Percentiles rank a stretch among this genome's conserved stretches.
Conservation (phyloP, 2,888 invertebrate species). For the Drosophila flavopinicola region DNA sequence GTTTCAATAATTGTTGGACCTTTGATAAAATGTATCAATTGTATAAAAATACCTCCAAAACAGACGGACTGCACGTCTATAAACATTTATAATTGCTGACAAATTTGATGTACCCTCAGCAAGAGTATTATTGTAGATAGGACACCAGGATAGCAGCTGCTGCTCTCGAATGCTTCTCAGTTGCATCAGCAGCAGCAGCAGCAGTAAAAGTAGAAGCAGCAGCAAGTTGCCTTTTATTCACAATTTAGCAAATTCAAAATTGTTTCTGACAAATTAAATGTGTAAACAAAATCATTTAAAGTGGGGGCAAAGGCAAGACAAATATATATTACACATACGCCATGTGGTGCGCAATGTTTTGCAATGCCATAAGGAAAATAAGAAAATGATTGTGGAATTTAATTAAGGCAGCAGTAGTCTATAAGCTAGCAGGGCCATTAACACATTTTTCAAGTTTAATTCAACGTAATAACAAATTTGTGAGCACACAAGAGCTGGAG, state of each 20-base stretch:
- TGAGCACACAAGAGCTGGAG: constrained; percentile 7
- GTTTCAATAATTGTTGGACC: no score
- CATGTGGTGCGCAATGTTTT: constrained; percentile 57
- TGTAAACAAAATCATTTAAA: constrained; percentile 23
- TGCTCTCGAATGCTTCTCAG: neutral
- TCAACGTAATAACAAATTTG: constrained; percentile 73
- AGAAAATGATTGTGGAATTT: constrained; percentile 73
- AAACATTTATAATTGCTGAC: neutral
- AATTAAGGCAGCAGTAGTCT: constrained; percentile 55
- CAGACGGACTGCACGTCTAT: no score
- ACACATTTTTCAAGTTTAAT: constrained; percentile 79
- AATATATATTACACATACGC: constrained; percentile 58
- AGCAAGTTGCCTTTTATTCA: constrained; percentile 6
- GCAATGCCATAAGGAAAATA: constrained; percentile 36
- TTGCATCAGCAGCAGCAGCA: constrained; percentile 12
- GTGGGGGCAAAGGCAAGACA: constrained; percentile 10
- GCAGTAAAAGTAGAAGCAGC: constrained; percentile 1
- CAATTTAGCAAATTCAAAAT: constrained; percentile 22
- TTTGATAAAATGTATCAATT: no score
- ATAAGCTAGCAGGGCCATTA: constrained; percentile 52
- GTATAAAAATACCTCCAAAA: no score
- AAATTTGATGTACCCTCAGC: neutral
- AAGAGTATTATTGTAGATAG: neutral
- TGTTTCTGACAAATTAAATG: constrained; percentile 11
- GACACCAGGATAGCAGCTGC: neutral